phyloP scores from a whole-genome alignment of 2,888 invertebrate species.

The Chydorus sphaericus region DNA sequence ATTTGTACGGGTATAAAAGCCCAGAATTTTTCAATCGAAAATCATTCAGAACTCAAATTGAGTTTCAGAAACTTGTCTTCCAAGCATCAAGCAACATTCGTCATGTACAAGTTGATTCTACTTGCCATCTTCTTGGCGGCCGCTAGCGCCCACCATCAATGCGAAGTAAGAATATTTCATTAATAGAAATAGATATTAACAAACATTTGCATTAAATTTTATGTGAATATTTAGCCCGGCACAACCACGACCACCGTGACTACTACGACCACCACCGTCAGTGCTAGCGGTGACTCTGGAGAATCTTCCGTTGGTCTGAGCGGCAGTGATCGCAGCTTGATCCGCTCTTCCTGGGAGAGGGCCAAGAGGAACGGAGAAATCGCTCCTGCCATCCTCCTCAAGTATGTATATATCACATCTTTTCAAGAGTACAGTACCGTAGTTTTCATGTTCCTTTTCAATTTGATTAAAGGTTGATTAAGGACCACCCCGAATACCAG shows the following conservation, averaged over 20 bases:
- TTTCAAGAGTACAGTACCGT: not conserved
- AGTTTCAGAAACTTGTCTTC: not conserved
- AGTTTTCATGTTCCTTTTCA: not conserved
- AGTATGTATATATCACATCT: no score
- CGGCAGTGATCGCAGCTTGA: not conserved
- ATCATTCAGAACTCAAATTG: no score
- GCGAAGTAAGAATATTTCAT: no score
- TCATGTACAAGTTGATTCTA: not conserved
- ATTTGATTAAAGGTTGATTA: constrained; percentile 24
- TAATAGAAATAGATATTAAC: not conserved
- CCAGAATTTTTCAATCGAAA: no score
- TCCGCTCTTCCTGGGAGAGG: constrained; percentile 7
- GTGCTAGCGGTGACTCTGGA: not conserved
- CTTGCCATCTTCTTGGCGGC: not conserved
- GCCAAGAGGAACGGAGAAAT: constrained; percentile 8
- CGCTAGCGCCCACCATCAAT: not conserved
- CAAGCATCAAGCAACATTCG: not conserved
- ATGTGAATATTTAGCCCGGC: not conserved
- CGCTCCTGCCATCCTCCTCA: not conserved
- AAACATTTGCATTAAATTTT: not conserved
- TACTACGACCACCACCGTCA: not conserved
- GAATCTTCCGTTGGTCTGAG: not conserved
- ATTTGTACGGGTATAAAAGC: no score
- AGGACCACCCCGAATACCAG: constrained; percentile 35
- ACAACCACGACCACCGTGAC: not conserved